Evolutionary conservation across 2,888 invertebrate genomes (phyloP).

Genomic region (Spialia ferax): DNA sequence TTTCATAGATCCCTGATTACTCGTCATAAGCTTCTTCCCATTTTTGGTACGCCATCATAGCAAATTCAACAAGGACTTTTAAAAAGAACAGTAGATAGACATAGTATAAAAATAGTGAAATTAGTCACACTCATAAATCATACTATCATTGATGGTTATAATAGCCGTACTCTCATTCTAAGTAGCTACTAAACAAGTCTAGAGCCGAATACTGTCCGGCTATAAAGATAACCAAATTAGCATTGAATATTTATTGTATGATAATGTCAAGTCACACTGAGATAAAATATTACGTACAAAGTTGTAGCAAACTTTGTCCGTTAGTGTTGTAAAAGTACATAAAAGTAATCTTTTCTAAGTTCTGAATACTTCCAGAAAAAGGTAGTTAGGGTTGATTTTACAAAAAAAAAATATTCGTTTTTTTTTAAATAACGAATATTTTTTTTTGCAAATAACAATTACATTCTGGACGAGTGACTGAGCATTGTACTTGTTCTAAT

Average conservation of each 20-base stretch:
- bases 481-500: too few species aligned
- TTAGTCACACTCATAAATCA: slow-evolving; percentile 19
- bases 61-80: too few species aligned
- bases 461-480: too few species aligned
- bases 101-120: not conserved
- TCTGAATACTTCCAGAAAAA: too few species aligned
- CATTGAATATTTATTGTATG: slow-evolving; percentile 36
- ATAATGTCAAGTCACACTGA: slow-evolving; percentile 26
- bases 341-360: not conserved
- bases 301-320: not conserved
- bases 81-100: too few species aligned
- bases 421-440: too few species aligned
- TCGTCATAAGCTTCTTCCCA: too few species aligned
- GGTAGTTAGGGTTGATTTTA: too few species aligned
- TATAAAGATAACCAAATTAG: slow-evolving; percentile 38
- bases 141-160: slow-evolving; percentile 15
- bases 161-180: slow-evolving; percentile 27
- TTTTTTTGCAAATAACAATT: too few species aligned
- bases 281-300: not conserved
- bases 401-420: too few species aligned
- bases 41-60: too few species aligned
- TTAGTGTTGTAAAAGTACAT: not conserved
- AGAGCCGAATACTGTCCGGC: slow-evolving; percentile 32
- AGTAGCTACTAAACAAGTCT: slow-evolving; percentile 25
- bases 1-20: too few species aligned